phyloP scores from a whole-genome alignment of 1,140 invertebrate genomes.

The Drosophila bifasciata region DNA sequence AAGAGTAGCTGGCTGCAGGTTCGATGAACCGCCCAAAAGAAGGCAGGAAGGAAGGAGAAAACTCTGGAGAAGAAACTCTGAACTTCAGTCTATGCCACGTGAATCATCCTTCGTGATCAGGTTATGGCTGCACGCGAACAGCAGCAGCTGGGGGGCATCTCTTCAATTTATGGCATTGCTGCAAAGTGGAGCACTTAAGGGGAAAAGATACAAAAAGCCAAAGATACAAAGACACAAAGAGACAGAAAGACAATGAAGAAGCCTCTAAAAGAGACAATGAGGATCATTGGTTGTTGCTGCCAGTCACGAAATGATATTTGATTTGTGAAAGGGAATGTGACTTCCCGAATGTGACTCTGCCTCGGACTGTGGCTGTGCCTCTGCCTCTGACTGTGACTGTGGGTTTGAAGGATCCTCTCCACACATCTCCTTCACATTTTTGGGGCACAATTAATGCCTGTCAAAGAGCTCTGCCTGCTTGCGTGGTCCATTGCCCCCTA shows the following conservation, averaged over 20 bases:
- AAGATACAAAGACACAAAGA: neutral
- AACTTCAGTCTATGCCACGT: neutral
- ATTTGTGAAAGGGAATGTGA: neutral
- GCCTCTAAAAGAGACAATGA: neutral
- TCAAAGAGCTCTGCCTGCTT: neutral
- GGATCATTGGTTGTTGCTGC: neutral
- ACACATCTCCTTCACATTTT: too few species aligned
- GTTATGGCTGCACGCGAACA: neutral
- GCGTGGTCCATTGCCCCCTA: too few species aligned
- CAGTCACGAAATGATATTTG: too few species aligned
- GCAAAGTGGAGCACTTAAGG: conserved; percentile 31
- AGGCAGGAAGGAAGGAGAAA: neutral
- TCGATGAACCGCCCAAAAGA: conserved; percentile 34
- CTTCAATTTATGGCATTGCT: conserved; percentile 31
- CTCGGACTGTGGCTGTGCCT: neutral
- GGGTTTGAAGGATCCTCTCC: neutral
- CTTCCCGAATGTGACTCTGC: too few species aligned
- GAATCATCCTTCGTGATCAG: conserved; percentile 10
- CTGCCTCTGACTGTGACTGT: too few species aligned
- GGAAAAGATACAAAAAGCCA: neutral
- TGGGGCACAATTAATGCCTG: too few species aligned
- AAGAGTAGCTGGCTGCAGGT: conserved; percentile 4
- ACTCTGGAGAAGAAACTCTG: too few species aligned
- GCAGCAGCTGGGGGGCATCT: conserved; percentile 9
- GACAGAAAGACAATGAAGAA: neutral